Conservation (phyloP, 2,797 vertebrate species). For the Carduelis carduelis region DNA sequence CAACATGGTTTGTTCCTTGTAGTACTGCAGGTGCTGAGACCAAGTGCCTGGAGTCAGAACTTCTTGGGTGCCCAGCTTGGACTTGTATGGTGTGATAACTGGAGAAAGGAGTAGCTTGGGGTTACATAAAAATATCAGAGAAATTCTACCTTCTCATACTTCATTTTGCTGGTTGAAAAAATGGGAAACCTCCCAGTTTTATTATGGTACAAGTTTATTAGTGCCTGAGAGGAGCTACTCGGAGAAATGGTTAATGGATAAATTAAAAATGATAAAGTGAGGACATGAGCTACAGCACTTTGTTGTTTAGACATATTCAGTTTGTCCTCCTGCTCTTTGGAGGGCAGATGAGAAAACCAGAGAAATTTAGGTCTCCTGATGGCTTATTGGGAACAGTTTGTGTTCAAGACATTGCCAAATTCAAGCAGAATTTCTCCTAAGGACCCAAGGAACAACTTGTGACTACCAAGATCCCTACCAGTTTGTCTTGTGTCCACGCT, state of each 20-base stretch:
- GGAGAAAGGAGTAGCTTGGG: background rate
- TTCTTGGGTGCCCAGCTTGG: background rate
- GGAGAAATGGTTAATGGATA: background rate
- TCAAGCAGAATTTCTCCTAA: background rate
- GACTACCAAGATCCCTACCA: background rate
- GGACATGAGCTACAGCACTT: background rate
- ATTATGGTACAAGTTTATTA: background rate
- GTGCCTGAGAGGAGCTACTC: background rate
- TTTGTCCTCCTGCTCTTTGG: background rate
- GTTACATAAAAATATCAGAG: background rate
- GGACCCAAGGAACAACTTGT: background rate
- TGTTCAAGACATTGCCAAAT: constrained; percentile 22
- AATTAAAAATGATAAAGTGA: background rate
- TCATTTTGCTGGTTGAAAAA: background rate
- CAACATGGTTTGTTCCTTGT: rapidly evolving
- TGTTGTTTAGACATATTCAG: background rate
- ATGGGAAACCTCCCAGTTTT: background rate
- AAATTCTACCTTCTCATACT: background rate
- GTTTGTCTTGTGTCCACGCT: background rate
- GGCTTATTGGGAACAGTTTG: background rate
- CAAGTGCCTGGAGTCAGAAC: background rate
- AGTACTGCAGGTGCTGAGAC: background rate
- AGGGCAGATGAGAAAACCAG: background rate
- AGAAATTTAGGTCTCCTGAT: background rate
- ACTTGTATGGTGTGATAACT: background rate